Base-by-base conservation (phyloP, 2,888 invertebrate species). In the Pegoplata infirma region DNA sequence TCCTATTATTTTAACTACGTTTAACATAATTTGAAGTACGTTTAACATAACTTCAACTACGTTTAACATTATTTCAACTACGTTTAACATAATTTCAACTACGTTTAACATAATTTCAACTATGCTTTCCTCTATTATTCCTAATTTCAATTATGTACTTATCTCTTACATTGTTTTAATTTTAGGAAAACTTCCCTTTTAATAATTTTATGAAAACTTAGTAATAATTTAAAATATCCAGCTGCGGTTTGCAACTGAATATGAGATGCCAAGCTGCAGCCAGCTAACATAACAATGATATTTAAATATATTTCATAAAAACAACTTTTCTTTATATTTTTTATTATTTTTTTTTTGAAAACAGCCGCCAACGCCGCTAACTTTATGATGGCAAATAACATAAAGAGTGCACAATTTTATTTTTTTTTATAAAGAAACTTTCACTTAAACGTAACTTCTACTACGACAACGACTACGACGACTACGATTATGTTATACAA, bases 221-320 rank as follows among this genome's bases (percentile, higher is more conserved):
- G n/a, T n/a, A 3, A 3, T 2, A 40, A 40, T 40, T 40, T 40
- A 28, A 51, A 76, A 61, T 61, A 25, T 36, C 47, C 55, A 63
- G 63, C 63, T 76, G 75, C 49, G 68, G 68, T 64, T 69, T 75
- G 79, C 74, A 75, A 75, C 71, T 55, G 49, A 56, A 74, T 79
- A 71, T 67, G 47, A 28, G 25, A 21, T 51, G 47, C 46, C 53
- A 64, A 58, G 19, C n/a, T n/a, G n/a, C 44, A 67, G 25, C 25
- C 12, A 32, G n/a, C 51, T 36, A 25, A 23, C 63, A 72, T 56
- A 58, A 55, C 46, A 61, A 55, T 74, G 19, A 66, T 72, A 64
- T 75, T 71, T 67, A 67, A 75, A 71, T 71, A 71, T 75, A 75
- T 75, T 49, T n/a, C n/a, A n/a, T n/a, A n/a, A n/a, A 75, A 75